Evolutionary conservation across 2,888 invertebrate species (phyloP).

Genomic region (Pharmacophagus antenor): DNA sequence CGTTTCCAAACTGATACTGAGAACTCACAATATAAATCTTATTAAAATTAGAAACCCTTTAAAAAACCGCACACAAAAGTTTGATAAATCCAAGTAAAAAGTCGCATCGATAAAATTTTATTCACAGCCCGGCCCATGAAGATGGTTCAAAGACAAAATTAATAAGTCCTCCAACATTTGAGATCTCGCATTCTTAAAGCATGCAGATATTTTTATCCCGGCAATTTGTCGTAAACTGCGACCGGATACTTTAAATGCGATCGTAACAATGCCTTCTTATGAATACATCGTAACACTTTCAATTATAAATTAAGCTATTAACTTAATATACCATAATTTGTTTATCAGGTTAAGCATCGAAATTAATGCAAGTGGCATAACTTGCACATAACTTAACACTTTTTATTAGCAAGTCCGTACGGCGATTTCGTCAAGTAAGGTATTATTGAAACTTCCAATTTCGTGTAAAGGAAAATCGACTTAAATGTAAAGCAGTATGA

Average conservation of each 20-base stretch:
- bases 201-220: constrained; percentile 46
- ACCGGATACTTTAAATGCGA: constrained; percentile 60
- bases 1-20: constrained; percentile 31
- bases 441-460: constrained; percentile 50
- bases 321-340: constrained; percentile 80
- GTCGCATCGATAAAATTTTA: constrained; percentile 53
- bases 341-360: constrained; percentile 80
- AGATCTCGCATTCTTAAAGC: constrained; percentile 34
- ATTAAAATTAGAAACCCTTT: constrained; percentile 32
- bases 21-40: constrained; percentile 29
- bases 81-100: constrained; percentile 43
- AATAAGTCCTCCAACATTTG: constrained; percentile 51
- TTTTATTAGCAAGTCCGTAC: constrained; percentile 78
- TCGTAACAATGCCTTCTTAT: constrained; percentile 73
- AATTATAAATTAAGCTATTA: constrained; percentile 81
- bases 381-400: constrained; percentile 79
- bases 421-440: constrained; percentile 75
- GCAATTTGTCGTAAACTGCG: constrained; percentile 65
- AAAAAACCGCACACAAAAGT: constrained; percentile 38
- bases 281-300: constrained; percentile 71
- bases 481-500: constrained; percentile 43
- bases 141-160: constrained; percentile 49
- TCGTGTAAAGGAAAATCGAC: constrained; percentile 40
- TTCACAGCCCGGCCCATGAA: constrained; percentile 48
- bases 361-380: constrained; percentile 80